These are phyloP conservation scores for Fopius arisanus DNA, from an alignment of 1,140 invertebrate species.

Conservation along the genomic window DNA sequence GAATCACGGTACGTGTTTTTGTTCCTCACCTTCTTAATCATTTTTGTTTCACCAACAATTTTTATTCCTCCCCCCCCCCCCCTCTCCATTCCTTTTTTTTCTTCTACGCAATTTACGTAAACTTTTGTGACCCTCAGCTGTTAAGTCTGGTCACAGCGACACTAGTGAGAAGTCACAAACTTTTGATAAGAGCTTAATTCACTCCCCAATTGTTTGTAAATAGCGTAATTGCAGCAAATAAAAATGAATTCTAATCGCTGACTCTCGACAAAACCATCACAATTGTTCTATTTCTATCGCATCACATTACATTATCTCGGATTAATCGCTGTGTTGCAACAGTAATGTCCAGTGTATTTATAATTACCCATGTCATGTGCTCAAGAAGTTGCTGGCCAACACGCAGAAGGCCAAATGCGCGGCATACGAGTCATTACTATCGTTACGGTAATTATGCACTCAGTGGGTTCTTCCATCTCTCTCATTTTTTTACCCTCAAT, in stretches of 20 bases:
- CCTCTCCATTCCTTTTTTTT: background rate
- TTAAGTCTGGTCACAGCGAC: background rate
- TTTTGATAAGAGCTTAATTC: too few relatives aligned
- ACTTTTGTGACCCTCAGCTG: background rate
- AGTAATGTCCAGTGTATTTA: conserved; percentile 16
- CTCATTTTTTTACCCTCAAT: background rate
- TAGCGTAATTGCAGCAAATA: too few relatives aligned
- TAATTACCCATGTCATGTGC: conserved; percentile 14
- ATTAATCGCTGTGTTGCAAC: background rate
- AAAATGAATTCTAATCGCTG: background rate
- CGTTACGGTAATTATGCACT: conserved; percentile 55
- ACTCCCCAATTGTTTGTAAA: too few relatives aligned
- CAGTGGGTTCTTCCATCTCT: conserved; percentile 47
- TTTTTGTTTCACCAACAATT: background rate
- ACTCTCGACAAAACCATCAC: background rate
- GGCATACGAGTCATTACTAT: conserved; percentile 41
- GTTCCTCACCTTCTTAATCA: background rate
- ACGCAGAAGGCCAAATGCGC: background rate
- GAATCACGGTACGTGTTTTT: background rate
- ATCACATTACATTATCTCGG: background rate
- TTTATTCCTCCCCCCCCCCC: too few relatives aligned
- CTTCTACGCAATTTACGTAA: background rate
- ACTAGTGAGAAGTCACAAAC: too few relatives aligned
- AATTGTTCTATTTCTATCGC: background rate
- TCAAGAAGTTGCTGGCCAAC: conserved; percentile 12